Evolutionary conservation across 2,888 invertebrate genomes (phyloP).

Genomic region (Trachelus troglodyta): DNA sequence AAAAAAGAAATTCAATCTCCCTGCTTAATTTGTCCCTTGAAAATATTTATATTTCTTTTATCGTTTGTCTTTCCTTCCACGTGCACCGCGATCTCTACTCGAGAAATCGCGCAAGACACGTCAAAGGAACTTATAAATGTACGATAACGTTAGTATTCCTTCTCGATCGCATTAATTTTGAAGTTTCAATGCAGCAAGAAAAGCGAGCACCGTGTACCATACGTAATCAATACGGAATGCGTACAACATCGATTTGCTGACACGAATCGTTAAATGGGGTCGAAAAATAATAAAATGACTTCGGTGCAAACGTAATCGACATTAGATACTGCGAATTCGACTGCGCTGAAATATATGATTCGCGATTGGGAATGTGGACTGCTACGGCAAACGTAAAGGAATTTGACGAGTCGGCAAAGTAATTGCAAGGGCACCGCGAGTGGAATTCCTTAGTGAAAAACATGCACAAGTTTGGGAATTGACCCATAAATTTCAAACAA

Average conservation of each 20-base stretch:
- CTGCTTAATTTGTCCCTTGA: neutral
- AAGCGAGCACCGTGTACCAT: neutral
- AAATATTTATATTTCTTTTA: neutral
- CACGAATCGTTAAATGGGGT: neutral
- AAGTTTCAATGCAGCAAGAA: neutral
- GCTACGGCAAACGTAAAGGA: neutral
- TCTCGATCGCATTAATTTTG: neutral
- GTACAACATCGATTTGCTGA: neutral
- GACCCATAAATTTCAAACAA: conserved; percentile 10
- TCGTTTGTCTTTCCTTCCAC: neutral
- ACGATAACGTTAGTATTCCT: neutral
- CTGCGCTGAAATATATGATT: neutral
- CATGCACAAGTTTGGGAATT: neutral
- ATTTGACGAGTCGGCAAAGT: neutral
- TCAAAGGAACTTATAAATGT: neutral
- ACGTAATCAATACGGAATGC: neutral
- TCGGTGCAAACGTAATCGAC: neutral
- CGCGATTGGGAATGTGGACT: neutral
- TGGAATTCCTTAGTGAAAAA: neutral
- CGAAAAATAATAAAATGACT: neutral
- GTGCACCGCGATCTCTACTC: neutral
- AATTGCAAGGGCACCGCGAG: neutral
- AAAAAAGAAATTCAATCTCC: neutral
- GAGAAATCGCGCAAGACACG: neutral
- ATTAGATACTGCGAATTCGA: neutral